Evolutionary conservation across 2,888 invertebrate species (phyloP).

Genomic region (Bimastos eiseni): DNA sequence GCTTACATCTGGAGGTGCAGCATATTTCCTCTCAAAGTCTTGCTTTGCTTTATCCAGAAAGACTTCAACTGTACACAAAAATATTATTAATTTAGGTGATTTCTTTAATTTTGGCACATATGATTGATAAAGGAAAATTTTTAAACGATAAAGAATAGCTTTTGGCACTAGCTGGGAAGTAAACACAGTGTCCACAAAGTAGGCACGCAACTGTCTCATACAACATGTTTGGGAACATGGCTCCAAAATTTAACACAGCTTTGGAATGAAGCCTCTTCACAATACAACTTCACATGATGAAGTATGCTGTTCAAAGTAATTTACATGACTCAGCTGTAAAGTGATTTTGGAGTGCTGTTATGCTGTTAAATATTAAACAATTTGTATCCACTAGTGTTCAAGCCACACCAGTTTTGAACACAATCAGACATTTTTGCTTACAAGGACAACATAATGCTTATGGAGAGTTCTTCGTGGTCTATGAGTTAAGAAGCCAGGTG

Average conservation of each 20-base stretch:
- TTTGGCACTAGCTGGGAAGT: background rate
- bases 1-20: conserved; percentile 67
- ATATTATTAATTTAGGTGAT: background rate
- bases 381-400: no score
- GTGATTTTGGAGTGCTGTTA: no score
- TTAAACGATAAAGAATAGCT: background rate
- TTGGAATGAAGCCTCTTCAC: background rate
- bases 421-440: no score
- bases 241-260: background rate
- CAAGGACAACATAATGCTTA: no score
- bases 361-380: no score
- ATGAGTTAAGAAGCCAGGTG: no score
- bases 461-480: no score
- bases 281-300: background rate
- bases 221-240: background rate
- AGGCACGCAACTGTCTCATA: background rate
- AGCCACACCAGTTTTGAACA: no score
- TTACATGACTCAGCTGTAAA: background rate
- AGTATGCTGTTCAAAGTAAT: background rate
- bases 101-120: background rate
- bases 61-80: conserved; percentile 77
- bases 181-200: background rate
- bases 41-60: conserved; percentile 96
- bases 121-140: background rate
- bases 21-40: conserved; percentile 71